These are phyloP conservation scores for Gadus macrocephalus DNA, from an alignment of 2,113 vertebrate genomes.

Conservation along the genomic window DNA sequence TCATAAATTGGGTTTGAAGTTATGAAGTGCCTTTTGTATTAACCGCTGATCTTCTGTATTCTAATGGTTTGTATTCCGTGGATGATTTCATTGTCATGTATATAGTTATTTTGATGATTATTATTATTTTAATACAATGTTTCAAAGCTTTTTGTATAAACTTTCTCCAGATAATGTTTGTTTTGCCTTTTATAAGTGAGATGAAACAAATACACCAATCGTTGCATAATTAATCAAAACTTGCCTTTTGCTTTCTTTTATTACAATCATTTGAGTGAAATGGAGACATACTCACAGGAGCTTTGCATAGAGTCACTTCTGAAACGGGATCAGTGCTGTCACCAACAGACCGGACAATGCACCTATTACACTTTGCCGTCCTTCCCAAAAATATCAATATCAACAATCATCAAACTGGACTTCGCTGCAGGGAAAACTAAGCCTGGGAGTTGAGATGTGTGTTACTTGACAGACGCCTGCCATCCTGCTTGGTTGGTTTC, in stretches of 20 bases:
- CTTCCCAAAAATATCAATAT: slow-evolving; percentile 27
- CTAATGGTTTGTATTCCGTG: not conserved
- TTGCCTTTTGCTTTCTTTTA: slow-evolving; percentile 63
- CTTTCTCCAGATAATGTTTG: not conserved
- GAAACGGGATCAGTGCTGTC: slow-evolving; percentile 53
- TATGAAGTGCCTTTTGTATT: too few species aligned
- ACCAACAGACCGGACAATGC: slow-evolving; percentile 37
- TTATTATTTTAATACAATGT: not conserved
- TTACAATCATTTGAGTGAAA: slow-evolving; percentile 70
- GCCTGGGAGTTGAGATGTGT: slow-evolving; percentile 31
- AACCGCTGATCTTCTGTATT: too few species aligned
- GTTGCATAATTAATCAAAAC: slow-evolving; percentile 42
- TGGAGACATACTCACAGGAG: slow-evolving; percentile 65
- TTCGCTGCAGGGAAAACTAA: slow-evolving; percentile 32
- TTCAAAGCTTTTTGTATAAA: not conserved
- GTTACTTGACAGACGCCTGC: slow-evolving; percentile 20
- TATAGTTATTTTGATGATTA: not conserved
- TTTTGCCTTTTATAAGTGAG: not conserved
- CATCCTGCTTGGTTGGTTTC: slow-evolving; percentile 27
- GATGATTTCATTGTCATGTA: not conserved
- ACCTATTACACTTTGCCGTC: slow-evolving; percentile 28
- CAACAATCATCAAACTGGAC: slow-evolving; percentile 16
- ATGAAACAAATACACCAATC: slow-evolving; percentile 9
- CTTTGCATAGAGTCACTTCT: slow-evolving; percentile 71
- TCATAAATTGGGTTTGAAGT: too few species aligned